Base-by-base conservation (phyloP, 2,888 invertebrate genomes). In the Netelia fuscicornis region DNA sequence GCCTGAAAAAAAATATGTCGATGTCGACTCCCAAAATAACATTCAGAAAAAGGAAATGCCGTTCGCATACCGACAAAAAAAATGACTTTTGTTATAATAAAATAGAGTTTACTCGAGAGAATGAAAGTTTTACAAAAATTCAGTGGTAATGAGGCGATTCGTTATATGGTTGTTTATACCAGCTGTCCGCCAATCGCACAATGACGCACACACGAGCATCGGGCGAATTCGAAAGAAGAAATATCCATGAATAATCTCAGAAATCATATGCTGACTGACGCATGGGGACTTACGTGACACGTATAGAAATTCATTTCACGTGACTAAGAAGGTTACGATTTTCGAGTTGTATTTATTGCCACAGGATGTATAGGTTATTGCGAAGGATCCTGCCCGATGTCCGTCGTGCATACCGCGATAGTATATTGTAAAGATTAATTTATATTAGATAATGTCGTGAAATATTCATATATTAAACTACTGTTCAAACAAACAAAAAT, bases 371-470 rank as follows among this genome's bases (percentile, higher is more conserved):
- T 68, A 37, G 70, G 60, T 52, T 79, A 56, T 79, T 71, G 71
- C 64, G 79, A 79, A 79, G 79, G 71, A 71, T 62, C 13, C n/a
- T 64, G 64, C 56, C 71, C 71, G 64, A 64, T 79, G 79, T 84
- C 70, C 84, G 83, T 84, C 86, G 80, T 87, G 68, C 80, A 83
- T 83, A 83, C 78, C 72, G 78, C 68, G 60, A 72, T 72, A 78
- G 54, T 62, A 74, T 72, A 71, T 78, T 68, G 44, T 60, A 56
- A 68, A 78, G 83, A 83, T 83, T 79, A 74, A 83, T 83, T 74
- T 60, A 56, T 68, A 78, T 78, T 74, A 13, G 48, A 13, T 48
- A 70, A 83, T 78, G 74, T 74, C 78, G 83, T 79, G 83, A 83
- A 78, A 83, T 83, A 83, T 78, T 74, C 83, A 70, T 79, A 82